Evolutionary conservation across 2,888 invertebrate species (phyloP), one percentile per base, ranked within the genome.

Genomic region (Cephus rjabovi): DNA sequence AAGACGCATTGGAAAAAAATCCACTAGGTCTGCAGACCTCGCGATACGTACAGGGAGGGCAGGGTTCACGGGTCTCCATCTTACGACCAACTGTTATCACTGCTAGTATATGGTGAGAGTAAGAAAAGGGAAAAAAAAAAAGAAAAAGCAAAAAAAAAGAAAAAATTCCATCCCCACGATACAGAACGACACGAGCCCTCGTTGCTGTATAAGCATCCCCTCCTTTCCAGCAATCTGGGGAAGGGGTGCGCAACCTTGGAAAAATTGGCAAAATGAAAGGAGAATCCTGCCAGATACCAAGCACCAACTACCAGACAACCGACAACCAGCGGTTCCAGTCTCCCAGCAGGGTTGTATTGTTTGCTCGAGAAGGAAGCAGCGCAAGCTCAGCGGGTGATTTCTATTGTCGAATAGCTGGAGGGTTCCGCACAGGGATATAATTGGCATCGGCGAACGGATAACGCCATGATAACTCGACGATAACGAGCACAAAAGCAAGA

Each of bases 401-500:
- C 87, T 88, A 90, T 89, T 88, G 88, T 88, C 82, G 80, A 76
- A 56, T 56, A 6, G 82, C 83, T 15, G 1, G 71, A 31, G 71
- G 33, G 71, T 71, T 31, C 12, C 1, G 71, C 33, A 9, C 33
- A 9, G 71, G 71, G 81, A 84, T 87, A 88, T 89, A 87, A 89
- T 88, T 89, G 88, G 86, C 84, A 56, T 71, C 84, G 83, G 77
- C 81, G 82, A 80, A 80, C 82, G 84, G 85, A 81, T 82, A 81
- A 80, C 79, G 76, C 69, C 40, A 75, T 75, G 87, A 87, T 87
- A 87, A 87, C 86, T 84, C 84, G 84, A 85, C 86, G 88, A 87
- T 87, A 86, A 86, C 85, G 85, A 83, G 84, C 83, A 86, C 86
- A 88, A 86, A 87, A 88, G 88, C 83, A 86, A 86, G 23, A 79